Evolutionary conservation across 1,140 invertebrate genomes (phyloP).

Genomic region (Steinernema khuongi): DNA sequence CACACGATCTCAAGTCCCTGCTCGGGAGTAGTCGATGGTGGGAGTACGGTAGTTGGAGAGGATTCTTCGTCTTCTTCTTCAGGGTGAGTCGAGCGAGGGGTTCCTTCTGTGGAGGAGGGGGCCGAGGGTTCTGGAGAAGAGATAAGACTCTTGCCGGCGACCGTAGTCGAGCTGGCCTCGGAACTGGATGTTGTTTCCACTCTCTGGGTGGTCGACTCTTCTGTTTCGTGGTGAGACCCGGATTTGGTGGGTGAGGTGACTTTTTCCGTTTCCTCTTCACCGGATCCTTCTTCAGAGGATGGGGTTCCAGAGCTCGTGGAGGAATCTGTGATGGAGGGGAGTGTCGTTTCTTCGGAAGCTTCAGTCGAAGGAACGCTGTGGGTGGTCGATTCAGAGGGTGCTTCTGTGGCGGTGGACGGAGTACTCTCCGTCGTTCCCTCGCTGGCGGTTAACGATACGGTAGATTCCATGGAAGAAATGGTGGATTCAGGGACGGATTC

Average conservation of each 20-base stretch:
- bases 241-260: background rate
- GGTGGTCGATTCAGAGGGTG: background rate
- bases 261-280: background rate
- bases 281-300: background rate
- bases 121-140: background rate
- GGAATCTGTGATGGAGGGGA: background rate
- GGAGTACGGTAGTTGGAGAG: background rate
- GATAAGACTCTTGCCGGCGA: no score
- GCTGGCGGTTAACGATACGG: background rate
- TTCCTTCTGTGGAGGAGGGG: background rate
- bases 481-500: background rate
- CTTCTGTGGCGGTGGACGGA: background rate
- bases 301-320: no score
- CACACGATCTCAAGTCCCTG: background rate
- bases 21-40: background rate
- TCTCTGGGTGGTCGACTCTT: background rate
- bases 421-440: background rate
- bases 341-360: background rate
- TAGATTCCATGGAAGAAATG: background rate
- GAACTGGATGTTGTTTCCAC: background rate
- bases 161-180: no score
- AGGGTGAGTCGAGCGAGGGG: background rate
- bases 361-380: background rate
- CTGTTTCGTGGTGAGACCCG: background rate
- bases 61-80: conserved; percentile 5